Evolutionary conservation across 2,113 vertebrate genomes (phyloP), one percentile per base, ranked within the genome.

Genomic region (Progne subis): DNA sequence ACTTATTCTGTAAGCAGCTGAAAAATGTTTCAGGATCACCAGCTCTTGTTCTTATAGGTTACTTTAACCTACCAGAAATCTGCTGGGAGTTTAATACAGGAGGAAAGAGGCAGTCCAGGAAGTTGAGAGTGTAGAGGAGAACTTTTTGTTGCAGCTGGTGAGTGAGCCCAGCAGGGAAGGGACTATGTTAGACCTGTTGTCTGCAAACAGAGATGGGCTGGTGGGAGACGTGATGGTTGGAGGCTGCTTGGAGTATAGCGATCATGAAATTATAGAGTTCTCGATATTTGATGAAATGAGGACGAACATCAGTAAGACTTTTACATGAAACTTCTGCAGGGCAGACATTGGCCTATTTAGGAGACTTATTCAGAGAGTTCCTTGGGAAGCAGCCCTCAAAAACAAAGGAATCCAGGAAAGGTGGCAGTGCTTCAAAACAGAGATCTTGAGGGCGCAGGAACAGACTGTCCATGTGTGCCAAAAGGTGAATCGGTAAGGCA

Each of bases 391-490:
- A 47, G 26, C 20, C 25, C 14, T 37, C 17, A 14, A 18, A 75
- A 59, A 47, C 8, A 37, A 59, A 23, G 55, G 25, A 59, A 14
- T 29, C 4, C 4, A 10, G 32, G 32, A 47, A 37, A 59, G 14
- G 7, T 46, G 25, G 5, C 5, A 0, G 0, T 37, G n/a, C 19
- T 17, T 29, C 43, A 23, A 37, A 75, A 37, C 11, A 18, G 19
- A 74, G 8, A 37, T 29, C 32, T 47, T 47, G n/a, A 59, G 19
- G 24, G 32, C 41, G 21, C 71, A 21, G 53, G 43, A 59, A 29
- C 43, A 74, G 24, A 17, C 43, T 47, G 19, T 23, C 5, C 19
- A 32, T 29, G 14, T 34, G 11, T 59, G 25, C 14, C 2, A 0
- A 37, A 23, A 47, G 55, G 29, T 21, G 6, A 46, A 25, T 21